phyloP scores from a whole-genome alignment of 2,797 vertebrate genomes.

The Cercopithecus hamlyni region DNA sequence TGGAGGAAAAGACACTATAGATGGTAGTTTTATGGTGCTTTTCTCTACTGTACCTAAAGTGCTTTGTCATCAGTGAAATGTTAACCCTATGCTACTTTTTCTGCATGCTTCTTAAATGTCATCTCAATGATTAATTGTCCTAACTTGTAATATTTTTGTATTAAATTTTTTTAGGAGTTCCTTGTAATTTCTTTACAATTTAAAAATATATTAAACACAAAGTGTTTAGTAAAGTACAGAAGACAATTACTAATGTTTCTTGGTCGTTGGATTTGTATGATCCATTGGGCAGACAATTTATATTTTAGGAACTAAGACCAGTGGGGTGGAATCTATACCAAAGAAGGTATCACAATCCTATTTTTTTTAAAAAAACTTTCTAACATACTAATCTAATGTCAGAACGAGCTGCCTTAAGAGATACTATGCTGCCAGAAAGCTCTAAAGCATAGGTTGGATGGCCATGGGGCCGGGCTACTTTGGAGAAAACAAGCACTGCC shows the following conservation, averaged over 20 bases:
- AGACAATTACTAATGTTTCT: conserved; percentile 72
- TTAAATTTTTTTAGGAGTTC: conserved; percentile 79
- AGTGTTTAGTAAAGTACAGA: conserved; percentile 77
- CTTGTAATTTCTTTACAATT: conserved; percentile 80
- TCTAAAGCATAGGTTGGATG: not conserved
- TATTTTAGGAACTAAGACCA: conserved; percentile 26
- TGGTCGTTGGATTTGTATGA: conserved; percentile 68
- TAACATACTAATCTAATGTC: not conserved
- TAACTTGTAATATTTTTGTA: conserved; percentile 81
- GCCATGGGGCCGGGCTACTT: not conserved
- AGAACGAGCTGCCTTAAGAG: not conserved
- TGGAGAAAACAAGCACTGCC: not conserved
- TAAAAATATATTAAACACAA: conserved; percentile 78
- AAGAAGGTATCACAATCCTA: not conserved
- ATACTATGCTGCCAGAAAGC: not conserved
- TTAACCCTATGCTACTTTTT: conserved; percentile 66
- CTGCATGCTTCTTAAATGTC: conserved; percentile 74
- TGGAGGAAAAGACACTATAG: conserved; percentile 62
- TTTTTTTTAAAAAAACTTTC: not conserved
- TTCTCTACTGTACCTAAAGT: conserved; percentile 63
- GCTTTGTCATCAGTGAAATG: conserved; percentile 71
- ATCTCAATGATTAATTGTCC: conserved; percentile 72
- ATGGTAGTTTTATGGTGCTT: conserved; percentile 59
- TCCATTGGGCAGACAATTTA: conserved; percentile 42
- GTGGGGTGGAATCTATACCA: not conserved